Evolutionary conservation across 2,888 invertebrate genomes (phyloP).

Genomic region (Gortyna flavago): DNA sequence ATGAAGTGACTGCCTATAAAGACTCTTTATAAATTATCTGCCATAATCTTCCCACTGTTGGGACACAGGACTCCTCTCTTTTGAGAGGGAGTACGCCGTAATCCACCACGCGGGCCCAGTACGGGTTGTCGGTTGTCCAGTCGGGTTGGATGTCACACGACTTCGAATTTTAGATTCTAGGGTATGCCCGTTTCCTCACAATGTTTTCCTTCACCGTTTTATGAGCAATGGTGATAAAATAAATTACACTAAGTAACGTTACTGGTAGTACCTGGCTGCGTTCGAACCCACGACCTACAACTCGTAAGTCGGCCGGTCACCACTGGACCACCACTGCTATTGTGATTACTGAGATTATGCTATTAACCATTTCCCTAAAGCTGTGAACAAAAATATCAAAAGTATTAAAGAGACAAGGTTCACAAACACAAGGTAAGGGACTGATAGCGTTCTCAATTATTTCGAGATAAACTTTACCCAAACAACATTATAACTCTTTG

Average conservation of each 20-base stretch:
- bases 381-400: conserved; percentile 17
- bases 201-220: not conserved
- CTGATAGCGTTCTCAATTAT: conserved; percentile 65
- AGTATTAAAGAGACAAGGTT: conserved; percentile 34
- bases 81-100: not conserved
- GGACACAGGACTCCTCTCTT: not conserved
- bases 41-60: too few relatives aligned
- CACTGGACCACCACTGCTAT: not conserved
- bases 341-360: not conserved
- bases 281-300: not conserved
- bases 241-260: not conserved
- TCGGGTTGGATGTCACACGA: too few relatives aligned
- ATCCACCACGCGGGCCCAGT: not conserved
- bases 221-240: not conserved
- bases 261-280: not conserved
- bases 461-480: conserved; percentile 64
- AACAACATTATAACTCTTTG: conserved; percentile 77
- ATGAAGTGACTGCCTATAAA: not conserved
- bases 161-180: not conserved
- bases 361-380: not conserved
- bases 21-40: not conserved
- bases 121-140: too few relatives aligned
- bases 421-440: not conserved
- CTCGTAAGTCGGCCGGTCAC: too few relatives aligned
- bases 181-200: not conserved